phyloP scores from a whole-genome alignment of 1,140 invertebrate species.

The Aleiodes sp. region DNA sequence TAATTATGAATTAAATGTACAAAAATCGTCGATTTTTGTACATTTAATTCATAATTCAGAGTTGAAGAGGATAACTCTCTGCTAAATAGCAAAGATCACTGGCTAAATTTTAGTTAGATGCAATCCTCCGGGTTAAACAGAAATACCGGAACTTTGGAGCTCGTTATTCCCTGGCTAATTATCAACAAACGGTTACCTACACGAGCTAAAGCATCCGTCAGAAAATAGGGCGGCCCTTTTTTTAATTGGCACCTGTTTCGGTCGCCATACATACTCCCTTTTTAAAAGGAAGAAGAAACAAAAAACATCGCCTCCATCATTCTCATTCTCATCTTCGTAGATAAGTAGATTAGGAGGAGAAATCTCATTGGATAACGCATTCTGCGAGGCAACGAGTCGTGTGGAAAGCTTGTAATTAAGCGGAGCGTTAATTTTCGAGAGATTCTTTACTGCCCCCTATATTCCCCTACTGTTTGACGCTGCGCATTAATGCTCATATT shows the following conservation, averaged over 20 bases:
- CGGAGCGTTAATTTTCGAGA: too few species aligned
- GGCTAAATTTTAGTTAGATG: too few species aligned
- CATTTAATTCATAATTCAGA: too few species aligned
- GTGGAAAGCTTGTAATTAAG: background rate
- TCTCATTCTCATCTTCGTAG: background rate
- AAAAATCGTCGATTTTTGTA: too few species aligned
- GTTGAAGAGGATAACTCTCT: too few species aligned
- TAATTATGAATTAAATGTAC: too few species aligned
- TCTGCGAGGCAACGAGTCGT: background rate
- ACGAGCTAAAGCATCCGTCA: background rate
- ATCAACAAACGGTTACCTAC: background rate
- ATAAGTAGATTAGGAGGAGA: constrained; percentile 1
- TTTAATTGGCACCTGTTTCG: constrained; percentile 7
- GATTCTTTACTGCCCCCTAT: too few species aligned
- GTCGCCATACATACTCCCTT: too few species aligned
- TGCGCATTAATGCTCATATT: too few species aligned
- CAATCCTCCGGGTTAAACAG: background rate
- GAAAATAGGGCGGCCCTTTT: background rate
- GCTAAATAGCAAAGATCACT: too few species aligned
- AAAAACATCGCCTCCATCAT: background rate
- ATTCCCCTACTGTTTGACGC: too few species aligned
- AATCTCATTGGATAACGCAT: background rate
- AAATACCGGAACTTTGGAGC: background rate
- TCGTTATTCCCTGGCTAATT: background rate
- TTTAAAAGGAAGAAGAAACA: too few species aligned